Evolutionary conservation across 2,113 vertebrate species (phyloP).

Genomic region (Oxygymnocypris stewartii): DNA sequence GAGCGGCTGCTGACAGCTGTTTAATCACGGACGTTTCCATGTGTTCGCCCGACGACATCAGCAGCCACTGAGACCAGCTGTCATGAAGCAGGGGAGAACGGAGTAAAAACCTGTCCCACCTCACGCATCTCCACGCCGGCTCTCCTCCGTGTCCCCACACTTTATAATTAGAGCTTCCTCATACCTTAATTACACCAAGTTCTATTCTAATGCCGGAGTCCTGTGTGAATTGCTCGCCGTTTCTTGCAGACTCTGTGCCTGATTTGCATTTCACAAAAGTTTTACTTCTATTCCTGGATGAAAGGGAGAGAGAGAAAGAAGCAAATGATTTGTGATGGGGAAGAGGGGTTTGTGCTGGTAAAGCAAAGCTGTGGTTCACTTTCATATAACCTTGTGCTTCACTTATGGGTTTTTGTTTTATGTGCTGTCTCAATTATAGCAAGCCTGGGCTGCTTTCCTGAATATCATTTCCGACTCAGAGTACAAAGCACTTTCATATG

Average conservation of each 20-base stretch:
- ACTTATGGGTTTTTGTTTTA: slow-evolving; percentile 46
- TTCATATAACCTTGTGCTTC: slow-evolving; percentile 47
- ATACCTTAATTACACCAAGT: slow-evolving; percentile 62
- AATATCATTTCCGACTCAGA: slow-evolving; percentile 36
- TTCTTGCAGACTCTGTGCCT: slow-evolving; percentile 55
- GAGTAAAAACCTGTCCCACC: neutral
- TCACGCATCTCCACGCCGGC: neutral
- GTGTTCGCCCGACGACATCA: neutral
- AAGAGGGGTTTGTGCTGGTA: slow-evolving; percentile 34
- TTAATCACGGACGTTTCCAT: slow-evolving; percentile 12
- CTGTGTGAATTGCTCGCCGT: slow-evolving; percentile 57
- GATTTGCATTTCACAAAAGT: slow-evolving; percentile 60
- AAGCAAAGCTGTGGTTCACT: slow-evolving; percentile 47
- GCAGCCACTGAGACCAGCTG: slow-evolving; percentile 28
- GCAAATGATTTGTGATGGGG: slow-evolving; percentile 41
- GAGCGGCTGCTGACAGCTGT: slow-evolving; percentile 12
- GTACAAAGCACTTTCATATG: slow-evolving; percentile 36
- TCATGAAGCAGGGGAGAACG: neutral
- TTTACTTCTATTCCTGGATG: slow-evolving; percentile 57
- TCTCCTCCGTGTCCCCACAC: slow-evolving; percentile 24
- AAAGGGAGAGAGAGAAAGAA: slow-evolving; percentile 24
- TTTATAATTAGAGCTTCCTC: slow-evolving; percentile 64
- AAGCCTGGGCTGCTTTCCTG: slow-evolving; percentile 41
- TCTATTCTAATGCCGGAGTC: slow-evolving; percentile 65
- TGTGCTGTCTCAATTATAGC: slow-evolving; percentile 49